Evolutionary conservation across 2,888 invertebrate genomes (phyloP).

Genomic region (Dysmachus trigonus): DNA sequence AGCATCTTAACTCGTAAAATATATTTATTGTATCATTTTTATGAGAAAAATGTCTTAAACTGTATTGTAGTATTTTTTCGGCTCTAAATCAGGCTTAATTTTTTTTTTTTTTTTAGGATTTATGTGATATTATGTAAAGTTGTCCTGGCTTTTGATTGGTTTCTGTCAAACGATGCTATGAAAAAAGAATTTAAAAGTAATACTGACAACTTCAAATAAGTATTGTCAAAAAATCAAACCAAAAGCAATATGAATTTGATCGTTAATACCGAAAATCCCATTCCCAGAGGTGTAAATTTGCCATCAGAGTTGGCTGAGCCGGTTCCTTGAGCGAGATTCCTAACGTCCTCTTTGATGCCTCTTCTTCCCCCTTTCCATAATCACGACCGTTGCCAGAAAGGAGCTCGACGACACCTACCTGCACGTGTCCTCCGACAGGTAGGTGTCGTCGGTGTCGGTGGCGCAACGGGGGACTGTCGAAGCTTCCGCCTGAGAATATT

Average conservation of each 20-base stretch:
- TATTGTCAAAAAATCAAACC: too few species aligned
- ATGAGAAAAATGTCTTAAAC: too few species aligned
- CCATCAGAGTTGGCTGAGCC: constrained; percentile 26
- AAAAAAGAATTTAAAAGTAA: too few species aligned
- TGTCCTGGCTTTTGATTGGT: too few species aligned
- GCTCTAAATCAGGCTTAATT: too few species aligned
- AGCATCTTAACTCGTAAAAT: too few species aligned
- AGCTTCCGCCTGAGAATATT: neutral
- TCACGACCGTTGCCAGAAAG: neutral
- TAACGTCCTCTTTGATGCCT: neutral
- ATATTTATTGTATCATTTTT: too few species aligned
- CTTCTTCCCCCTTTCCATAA: neutral
- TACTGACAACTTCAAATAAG: too few species aligned
- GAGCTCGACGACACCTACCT: neutral
- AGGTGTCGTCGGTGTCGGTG: neutral
- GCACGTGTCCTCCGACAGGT: neutral
- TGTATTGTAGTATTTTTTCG: too few species aligned
- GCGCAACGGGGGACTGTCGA: neutral
- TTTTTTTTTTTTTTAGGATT: too few species aligned
- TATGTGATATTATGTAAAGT: too few species aligned
- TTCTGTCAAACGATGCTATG: too few species aligned
- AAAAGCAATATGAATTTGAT: constrained; percentile 34
- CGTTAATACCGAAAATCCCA: constrained; percentile 26
- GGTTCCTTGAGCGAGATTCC: neutral
- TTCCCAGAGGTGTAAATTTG: constrained; percentile 37